Evolutionary conservation across 2,113 vertebrate species (phyloP), one percentile per base, ranked within the genome.

Genomic region (Acanthochromis polyacanthus): DNA sequence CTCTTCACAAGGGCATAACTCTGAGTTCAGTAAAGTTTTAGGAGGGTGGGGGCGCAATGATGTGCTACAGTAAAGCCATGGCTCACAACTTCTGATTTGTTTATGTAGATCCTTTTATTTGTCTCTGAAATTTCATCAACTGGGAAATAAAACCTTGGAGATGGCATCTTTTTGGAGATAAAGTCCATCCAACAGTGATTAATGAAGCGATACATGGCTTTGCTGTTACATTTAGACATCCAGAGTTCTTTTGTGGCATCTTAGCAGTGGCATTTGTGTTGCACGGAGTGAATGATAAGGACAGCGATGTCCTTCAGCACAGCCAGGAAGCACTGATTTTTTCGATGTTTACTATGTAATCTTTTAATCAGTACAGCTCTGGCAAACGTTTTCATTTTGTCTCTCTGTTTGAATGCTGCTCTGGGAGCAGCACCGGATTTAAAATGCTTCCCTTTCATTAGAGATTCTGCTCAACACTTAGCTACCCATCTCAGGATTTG

Each of bases 1-100:
- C 60, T 74, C 56, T 36, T 64, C 51, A 79, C 90, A 90, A 89
- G 85, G 88, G 62, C 90, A 89, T 38, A 73, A 71, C 73, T 82
- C 57, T 1, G 46, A 73, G 55, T 80, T 80, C 78, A 64, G 53
- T 76, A 71, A 87, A 78, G 67, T 86, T 71, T 78, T 45, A 6
- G 15, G 48, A 55, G 57, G 16, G n/a, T 56, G 52, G n/a, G 4
- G 10, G 12, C 6, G 57, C 59, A 71, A 19, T 19, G 28, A 70
- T 30, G 45, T 36, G 71, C 57, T 25, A 65, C 59, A 82, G 30
- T 50, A 57, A 75, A 63, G 25, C 23, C 10, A 3, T 60, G 57
- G 50, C 46, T 75, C 53, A 61, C 14, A 77, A 55, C 62, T 70
- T 82, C 53, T 28, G 23, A 40, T 68, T 70, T 71, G 38, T 82